Evolutionary conservation across 2,888 invertebrate genomes (phyloP), one percentile per base, ranked within the genome.

Genomic region (Lithophane socia): DNA sequence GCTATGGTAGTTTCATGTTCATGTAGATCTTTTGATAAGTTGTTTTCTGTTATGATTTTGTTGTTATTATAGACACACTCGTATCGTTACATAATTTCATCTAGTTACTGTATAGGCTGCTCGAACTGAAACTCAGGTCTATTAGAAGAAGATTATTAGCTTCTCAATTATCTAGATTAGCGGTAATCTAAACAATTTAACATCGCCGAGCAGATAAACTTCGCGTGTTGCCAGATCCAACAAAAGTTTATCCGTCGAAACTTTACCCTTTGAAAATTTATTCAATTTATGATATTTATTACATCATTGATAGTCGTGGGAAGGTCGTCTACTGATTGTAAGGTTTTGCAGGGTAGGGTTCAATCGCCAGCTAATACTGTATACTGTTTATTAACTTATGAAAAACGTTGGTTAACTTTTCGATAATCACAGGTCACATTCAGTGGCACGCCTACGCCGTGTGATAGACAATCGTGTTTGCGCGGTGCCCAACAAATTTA

Each of bases 171-270:
- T 71, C 79, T 67, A 79, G 79, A 80, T 84, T 80, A 66, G n/a
- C 24, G 65, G 21, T 61, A 80, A 71, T 79, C 66, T 84, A 83
- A 80, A 83, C 79, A 78, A 69, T 80, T 83, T 61, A 49, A 83
- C 70, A 79, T 61, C 49, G 56, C 24, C 37, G 29, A 71, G 21
- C 61, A 71, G 71, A 78, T 77, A 70, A 71, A 83, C 52, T 72
- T 58, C 24, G 24, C 67, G 49, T 79, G 61, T 71, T 71, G 24
- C 65, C 56, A 70, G 70, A 52, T 37, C 65, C 60, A 52, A 78
- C 37, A 69, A 78, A 80, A 78, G 84, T 83, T 83, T 78, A 65
- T 54, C 60, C 4, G 10, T 69, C 13, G 16, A 65, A 78, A 78
- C 83, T 69, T 66, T 69, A 69, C 29, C 42, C 64, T 69, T 69